phyloP scores from a whole-genome alignment of 2,113 vertebrate species.

The Cavia aperea region DNA sequence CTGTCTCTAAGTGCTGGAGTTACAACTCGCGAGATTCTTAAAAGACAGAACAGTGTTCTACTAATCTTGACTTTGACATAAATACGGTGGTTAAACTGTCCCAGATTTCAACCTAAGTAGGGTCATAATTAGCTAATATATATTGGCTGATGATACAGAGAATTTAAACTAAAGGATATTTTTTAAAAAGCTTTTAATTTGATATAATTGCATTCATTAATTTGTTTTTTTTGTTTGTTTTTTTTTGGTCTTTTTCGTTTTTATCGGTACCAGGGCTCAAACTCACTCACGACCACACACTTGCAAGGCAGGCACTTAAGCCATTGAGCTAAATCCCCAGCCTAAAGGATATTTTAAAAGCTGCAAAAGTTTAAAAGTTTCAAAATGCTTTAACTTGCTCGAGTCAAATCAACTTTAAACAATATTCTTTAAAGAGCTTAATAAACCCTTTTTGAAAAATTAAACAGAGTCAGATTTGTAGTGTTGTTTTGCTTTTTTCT shows the following conservation, averaged over 20 bases:
- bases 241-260: no score
- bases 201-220: no score
- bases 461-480: background rate
- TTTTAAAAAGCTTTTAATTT: background rate
- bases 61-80: slow-evolving; percentile 41
- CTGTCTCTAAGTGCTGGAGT: background rate
- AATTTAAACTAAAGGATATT: background rate
- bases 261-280: no score
- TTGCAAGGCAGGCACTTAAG: no score
- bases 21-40: background rate
- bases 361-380: background rate
- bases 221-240: no score
- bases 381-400: background rate
- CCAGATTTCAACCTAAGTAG: background rate
- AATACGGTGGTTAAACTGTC: slow-evolving; percentile 6
- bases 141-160: slow-evolving; percentile 12
- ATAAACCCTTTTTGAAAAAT: slow-evolving; percentile 2
- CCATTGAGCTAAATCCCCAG: no score
- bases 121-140: background rate
- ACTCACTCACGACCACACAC: no score
- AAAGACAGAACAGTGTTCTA: background rate
- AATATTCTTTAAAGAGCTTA: background rate
- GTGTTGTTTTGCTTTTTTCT: background rate
- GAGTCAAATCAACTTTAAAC: background rate
- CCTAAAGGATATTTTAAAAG: background rate